Percentiles rank a stretch among this genome's conserved stretches.
phyloP scores from a whole-genome alignment of 2,888 invertebrate genomes.

The Eupithecia abbreviata region DNA sequence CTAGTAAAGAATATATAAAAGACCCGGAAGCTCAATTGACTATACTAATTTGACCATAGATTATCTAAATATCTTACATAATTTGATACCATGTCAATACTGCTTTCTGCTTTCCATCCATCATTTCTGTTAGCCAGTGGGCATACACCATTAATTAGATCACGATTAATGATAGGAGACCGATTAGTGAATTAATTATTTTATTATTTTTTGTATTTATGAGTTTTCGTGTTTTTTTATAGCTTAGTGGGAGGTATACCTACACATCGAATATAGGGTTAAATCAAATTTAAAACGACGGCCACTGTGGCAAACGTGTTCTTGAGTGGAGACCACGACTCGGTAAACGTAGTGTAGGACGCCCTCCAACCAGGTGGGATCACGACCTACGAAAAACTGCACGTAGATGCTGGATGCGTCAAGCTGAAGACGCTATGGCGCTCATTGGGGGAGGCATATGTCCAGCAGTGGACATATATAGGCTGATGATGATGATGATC shows the following conservation, averaged over 20 bases:
- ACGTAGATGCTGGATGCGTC: too few species aligned
- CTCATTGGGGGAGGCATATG: too few species aligned
- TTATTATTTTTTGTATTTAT: background rate
- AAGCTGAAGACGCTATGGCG: too few species aligned
- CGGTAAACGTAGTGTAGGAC: too few species aligned
- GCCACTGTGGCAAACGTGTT: too few species aligned
- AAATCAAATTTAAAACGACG: too few species aligned
- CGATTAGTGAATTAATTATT: constrained; percentile 31
- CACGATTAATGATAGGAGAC: constrained; percentile 46
- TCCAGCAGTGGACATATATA: too few species aligned
- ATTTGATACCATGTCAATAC: constrained; percentile 46
- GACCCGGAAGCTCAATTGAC: constrained; percentile 14
- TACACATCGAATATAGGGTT: background rate
- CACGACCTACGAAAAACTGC: too few species aligned
- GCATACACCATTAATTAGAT: constrained; percentile 71
- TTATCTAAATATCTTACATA: background rate
- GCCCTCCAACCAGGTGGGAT: too few species aligned
- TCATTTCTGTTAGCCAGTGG: constrained; percentile 67
- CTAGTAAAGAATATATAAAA: background rate
- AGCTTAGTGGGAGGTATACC: background rate
- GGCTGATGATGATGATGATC: too few species aligned
- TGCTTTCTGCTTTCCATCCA: constrained; percentile 57
- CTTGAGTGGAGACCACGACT: too few species aligned
- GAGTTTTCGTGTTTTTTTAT: background rate
- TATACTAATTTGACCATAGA: background rate